Evolutionary conservation across 1,140 invertebrate species (phyloP), one percentile per base, ranked within the genome.

Genomic region (Heliconius melpomene): DNA sequence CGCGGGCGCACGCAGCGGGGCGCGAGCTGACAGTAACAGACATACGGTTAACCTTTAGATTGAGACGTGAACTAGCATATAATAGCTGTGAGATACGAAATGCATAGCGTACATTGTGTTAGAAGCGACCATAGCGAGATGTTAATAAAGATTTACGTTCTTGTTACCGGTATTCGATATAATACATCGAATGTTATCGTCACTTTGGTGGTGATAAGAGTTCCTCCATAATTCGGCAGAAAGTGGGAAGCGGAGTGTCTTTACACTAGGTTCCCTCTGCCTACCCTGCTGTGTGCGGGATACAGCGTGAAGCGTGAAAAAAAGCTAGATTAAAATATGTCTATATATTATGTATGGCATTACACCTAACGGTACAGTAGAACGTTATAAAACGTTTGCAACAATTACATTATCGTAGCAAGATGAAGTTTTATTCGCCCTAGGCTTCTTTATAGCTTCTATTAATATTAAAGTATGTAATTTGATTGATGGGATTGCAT

Each of bases 41-140:
- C 92, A 93, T 84, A 89, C 89, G 82, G 91, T 94, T 94, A 94
- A 94, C 92, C 92, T 94, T 92, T 94, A 83, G 91, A 94, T 94
- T 92, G 90, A 94, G 92, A 94, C 84, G 91, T 93, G 91, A 90
- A 94, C 92, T 86, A 85, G 78, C 79, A 82, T 88, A 90, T 93
- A 93, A 92, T 92, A 82, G 89, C 86, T 84, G 84, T 72, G 81
- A 85, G 81, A 70, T 86, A 75, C 26, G 60, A 66, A 66, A 66
- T 79, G 46, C 72, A 71, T 78, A 81, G 36, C 46, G 71, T 66
- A 80, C 78, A 82, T 78, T 82, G 77, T 79, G 74, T 79, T 82
- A 72, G 66, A 82, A 72, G 16, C 36, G 23, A 57, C 18, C 18
- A 57, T 23, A 16, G 60, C 54, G 13, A 66, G 26, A 66, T 66